Evolutionary conservation across 1,140 invertebrate species (phyloP).

Genomic region (Nebria ingens): DNA sequence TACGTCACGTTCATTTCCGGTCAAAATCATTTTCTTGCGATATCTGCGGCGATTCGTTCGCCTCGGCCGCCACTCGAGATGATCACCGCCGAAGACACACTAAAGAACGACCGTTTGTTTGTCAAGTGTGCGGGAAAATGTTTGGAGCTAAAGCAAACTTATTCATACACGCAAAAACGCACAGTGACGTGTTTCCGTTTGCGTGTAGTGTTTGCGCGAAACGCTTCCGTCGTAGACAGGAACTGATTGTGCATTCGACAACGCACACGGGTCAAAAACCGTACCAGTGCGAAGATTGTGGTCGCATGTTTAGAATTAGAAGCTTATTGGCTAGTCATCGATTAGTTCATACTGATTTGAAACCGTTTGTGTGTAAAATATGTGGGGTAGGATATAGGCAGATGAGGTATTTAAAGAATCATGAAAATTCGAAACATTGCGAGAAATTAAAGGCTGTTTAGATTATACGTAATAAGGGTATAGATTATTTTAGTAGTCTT

Average conservation of each 20-base stretch:
- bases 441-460: too few species aligned
- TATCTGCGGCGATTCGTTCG: slow-evolving; percentile 19
- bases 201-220: slow-evolving; percentile 20
- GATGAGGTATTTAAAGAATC: slow-evolving; percentile 20
- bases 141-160: slow-evolving; percentile 9
- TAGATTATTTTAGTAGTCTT: too few species aligned
- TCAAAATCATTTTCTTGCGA: slow-evolving; percentile 19
- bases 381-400: slow-evolving; percentile 22
- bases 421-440: slow-evolving; percentile 16
- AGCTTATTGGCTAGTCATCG: slow-evolving; percentile 17
- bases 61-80: neutral
- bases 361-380: slow-evolving; percentile 21
- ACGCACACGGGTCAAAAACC: slow-evolving; percentile 16
- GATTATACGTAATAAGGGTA: too few species aligned
- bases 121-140: slow-evolving; percentile 5
- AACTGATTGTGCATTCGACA: slow-evolving; percentile 17
- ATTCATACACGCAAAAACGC: slow-evolving; percentile 15
- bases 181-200: slow-evolving; percentile 10
- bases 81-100: slow-evolving; percentile 5
- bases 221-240: slow-evolving; percentile 18
- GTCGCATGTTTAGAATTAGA: neutral
- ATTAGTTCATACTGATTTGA: slow-evolving; percentile 20
- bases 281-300: neutral
- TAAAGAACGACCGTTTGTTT: neutral
- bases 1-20: slow-evolving; percentile 26